Base-by-base conservation (phyloP, 2,113 vertebrate genomes). In the Prolemur simus region DNA sequence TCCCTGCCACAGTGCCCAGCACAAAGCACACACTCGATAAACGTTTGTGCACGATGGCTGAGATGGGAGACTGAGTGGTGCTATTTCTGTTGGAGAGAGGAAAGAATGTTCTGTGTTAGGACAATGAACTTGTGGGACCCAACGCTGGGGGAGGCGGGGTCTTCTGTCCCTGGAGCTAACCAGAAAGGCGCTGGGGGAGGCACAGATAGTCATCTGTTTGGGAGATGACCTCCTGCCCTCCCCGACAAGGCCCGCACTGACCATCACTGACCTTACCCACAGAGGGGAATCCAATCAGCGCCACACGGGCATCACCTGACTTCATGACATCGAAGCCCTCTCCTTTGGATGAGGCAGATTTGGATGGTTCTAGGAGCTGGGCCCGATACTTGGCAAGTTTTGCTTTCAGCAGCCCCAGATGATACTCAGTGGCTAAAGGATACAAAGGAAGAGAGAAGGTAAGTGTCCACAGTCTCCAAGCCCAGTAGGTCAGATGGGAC, bases 301-400 rank as follows among this genome's bases (percentile, higher is more conserved):
- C 99, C 95, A 99, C 99, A 0, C 99, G 98, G 63, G 99, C 99
- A 86, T 99, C 99, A 27, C 99, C 99, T 6, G 99, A 99, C 98
- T 99, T 99, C 99, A 99, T 99, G 68, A 99, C 99, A 99, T 99
- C 99, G 1, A 99, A 99, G 96, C 99, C 99, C 95, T 99, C 99
- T 14, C 99, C 99, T 98, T 99, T 99, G 4, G 98, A 99, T 0
- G 99, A 99, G 0, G 99, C 98, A 0, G 99, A 99, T 87, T 99
- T 99, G 90, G 99, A 99, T 0, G 99, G 99, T 88, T 99, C 99
- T 76, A 99, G 98, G 39, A 99, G 98, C 97, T 99, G 99, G 86
- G 99, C 99, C 98, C 99, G 99, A 98, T 99, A 99, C 60, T 99
- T 99, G 6, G 99, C 99, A 8, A 99, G 98, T 91, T 99, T 99